Evolutionary conservation across 2,888 invertebrate species (phyloP).

Genomic region (Zelleria hepariella): DNA sequence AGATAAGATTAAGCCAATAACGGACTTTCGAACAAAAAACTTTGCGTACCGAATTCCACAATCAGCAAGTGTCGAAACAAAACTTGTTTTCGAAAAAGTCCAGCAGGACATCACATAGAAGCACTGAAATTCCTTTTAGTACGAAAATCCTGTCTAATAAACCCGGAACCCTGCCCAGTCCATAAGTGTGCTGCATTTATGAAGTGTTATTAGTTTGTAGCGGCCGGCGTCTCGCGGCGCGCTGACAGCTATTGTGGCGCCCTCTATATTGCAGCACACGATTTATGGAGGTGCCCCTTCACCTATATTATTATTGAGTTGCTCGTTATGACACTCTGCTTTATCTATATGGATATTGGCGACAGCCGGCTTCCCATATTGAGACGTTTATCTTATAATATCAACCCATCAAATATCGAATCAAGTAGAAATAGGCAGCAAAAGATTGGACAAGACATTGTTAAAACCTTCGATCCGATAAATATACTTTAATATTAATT

Average conservation of each 20-base stretch:
- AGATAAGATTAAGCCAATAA: too few relatives aligned
- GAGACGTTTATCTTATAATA: neutral
- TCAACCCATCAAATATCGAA: too few relatives aligned
- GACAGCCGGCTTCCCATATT: neutral
- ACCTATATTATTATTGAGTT: conserved; percentile 1
- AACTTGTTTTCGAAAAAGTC: too few relatives aligned
- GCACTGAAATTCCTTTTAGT: too few relatives aligned
- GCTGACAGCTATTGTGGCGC: conserved; percentile 11
- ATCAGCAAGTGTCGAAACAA: too few relatives aligned
- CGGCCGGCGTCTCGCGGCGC: neutral
- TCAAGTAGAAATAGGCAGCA: neutral
- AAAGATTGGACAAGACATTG: neutral
- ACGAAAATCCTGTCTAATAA: neutral
- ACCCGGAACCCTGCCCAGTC: neutral
- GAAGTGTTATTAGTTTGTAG: conserved; percentile 6
- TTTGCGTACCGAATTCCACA: too few relatives aligned
- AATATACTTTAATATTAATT: too few relatives aligned
- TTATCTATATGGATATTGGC: neutral
- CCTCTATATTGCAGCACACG: conserved; percentile 11
- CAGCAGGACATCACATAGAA: too few relatives aligned
- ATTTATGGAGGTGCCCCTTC: conserved; percentile 7
- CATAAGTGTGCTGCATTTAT: neutral
- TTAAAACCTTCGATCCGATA: too few relatives aligned
- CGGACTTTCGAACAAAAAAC: too few relatives aligned
- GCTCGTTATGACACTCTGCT: neutral